A percentile compares a stretch with the other conserved stretches of the same genome.
Evolutionary conservation across 2,797 vertebrate genomes (phyloP).

Genomic region (Rhabdomys pumilio): DNA sequence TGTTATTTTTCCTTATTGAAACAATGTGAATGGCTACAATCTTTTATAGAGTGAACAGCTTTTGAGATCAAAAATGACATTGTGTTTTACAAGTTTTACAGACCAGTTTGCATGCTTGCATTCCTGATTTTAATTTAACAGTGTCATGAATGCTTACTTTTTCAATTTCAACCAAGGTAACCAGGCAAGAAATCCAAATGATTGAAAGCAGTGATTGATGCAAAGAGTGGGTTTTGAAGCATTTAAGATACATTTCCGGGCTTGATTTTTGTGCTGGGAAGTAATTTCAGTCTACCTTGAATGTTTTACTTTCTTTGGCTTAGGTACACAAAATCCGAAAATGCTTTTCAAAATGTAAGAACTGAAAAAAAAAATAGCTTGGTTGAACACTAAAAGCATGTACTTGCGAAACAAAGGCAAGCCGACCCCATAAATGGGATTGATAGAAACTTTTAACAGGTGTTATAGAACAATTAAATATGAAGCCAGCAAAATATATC

Average conservation of each 20-base stretch:
- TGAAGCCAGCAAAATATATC: not conserved
- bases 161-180: conserved; percentile 67
- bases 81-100: conserved; percentile 68
- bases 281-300: conserved; percentile 44
- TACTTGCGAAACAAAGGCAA: not conserved
- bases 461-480: not conserved
- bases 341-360: conserved; percentile 32
- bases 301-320: conserved; percentile 23
- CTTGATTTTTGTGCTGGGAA: conserved; percentile 56
- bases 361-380: conserved; percentile 10
- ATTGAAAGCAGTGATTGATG: conserved; percentile 48
- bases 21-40: conserved; percentile 46
- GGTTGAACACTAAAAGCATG: not conserved
- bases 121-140: conserved; percentile 73
- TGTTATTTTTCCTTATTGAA: conserved; percentile 54
- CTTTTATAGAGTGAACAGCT: conserved; percentile 37
- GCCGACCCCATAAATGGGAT: not conserved
- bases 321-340: conserved; percentile 48
- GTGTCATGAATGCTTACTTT: conserved; percentile 53
- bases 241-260: conserved; percentile 41
- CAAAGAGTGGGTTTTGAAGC: conserved; percentile 27
- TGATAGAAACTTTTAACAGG: not conserved
- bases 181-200: conserved; percentile 56
- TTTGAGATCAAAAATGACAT: conserved; percentile 64
- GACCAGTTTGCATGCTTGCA: conserved; percentile 48